These are phyloP conservation scores for Ganaspis brasiliensis DNA, from an alignment of 2,888 invertebrate species.

Conservation along the genomic window DNA sequence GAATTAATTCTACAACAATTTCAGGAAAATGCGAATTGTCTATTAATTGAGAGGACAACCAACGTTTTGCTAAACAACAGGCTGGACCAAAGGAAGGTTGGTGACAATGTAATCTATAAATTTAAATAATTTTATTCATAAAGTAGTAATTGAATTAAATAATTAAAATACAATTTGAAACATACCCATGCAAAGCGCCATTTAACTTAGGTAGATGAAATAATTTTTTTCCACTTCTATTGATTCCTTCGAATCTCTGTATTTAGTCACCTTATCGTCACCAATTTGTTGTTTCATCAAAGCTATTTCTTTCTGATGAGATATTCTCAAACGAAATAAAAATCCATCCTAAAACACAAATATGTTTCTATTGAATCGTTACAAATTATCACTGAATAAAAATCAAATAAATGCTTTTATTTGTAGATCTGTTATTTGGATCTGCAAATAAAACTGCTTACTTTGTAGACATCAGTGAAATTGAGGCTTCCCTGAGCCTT, in stretches of 20 bases:
- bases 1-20: constrained; percentile 89
- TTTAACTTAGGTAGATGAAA: constrained; percentile 89
- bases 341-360: constrained; percentile 82
- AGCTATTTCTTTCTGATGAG: constrained; percentile 91
- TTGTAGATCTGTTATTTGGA: too few relatives aligned
- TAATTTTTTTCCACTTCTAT: constrained; percentile 85
- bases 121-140: constrained; percentile 44
- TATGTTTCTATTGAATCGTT: too few relatives aligned
- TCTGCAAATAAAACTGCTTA: constrained; percentile 69
- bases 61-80: constrained; percentile 92
- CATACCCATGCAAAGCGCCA: constrained; percentile 90
- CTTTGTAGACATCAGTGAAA: constrained; percentile 82
- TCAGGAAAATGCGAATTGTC: constrained; percentile 87
- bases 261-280: constrained; percentile 86
- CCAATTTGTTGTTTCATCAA: constrained; percentile 86
- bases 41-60: constrained; percentile 91
- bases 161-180: constrained; percentile 7
- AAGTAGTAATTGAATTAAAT: constrained; percentile 31
- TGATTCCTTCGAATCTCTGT: constrained; percentile 88
- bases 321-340: constrained; percentile 90
- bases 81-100: constrained; percentile 89
- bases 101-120: constrained; percentile 86
- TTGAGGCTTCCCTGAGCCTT: constrained; percentile 82
- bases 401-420: too few relatives aligned
- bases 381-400: too few relatives aligned